Conservation (phyloP, 1,140 invertebrate genomes). For the Anastatus disparis region DNA sequence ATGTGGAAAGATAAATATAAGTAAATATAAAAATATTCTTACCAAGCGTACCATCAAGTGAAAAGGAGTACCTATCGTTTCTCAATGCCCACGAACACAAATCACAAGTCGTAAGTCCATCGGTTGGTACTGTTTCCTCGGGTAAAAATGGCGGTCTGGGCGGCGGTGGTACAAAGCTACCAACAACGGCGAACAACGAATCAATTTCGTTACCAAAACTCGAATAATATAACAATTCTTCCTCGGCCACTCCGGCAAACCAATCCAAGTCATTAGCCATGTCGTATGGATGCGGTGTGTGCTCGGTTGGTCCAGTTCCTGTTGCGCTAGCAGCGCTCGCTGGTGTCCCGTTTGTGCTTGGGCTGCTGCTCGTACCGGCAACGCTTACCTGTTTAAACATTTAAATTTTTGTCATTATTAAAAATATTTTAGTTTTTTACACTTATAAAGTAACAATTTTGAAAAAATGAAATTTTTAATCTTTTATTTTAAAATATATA, state of each 20-base stretch:
- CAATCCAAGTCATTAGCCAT: conserved; percentile 54
- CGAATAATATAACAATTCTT: conserved; percentile 70
- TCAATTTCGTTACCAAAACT: conserved; percentile 71
- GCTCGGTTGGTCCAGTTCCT: conserved; percentile 30
- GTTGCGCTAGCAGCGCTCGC: conserved; percentile 63
- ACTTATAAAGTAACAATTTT: too few relatives aligned
- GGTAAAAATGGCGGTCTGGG: conserved; percentile 74
- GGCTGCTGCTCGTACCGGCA: conserved; percentile 55
- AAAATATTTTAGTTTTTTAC: too few relatives aligned
- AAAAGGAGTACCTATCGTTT: conserved; percentile 65
- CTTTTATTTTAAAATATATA: too few relatives aligned
- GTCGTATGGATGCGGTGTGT: not conserved
- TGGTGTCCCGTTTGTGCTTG: conserved; percentile 60
- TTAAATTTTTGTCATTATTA: too few relatives aligned
- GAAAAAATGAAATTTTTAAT: too few relatives aligned
- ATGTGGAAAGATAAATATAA: not conserved
- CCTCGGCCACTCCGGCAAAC: conserved; percentile 70
- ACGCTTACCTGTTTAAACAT: conserved; percentile 62
- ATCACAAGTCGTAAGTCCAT: conserved; percentile 78
- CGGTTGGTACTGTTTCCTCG: conserved; percentile 70
- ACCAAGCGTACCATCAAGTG: conserved; percentile 64
- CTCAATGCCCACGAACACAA: conserved; percentile 75
- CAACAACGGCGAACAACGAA: conserved; percentile 72
- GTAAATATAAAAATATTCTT: conserved; percentile 41
- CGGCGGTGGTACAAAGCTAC: conserved; percentile 75